Percentiles rank a stretch among this genome's conserved stretches.
These are phyloP conservation scores for Caenorhabditis zanzibari DNA, from an alignment of 2,888 invertebrate genomes.

Conservation along the genomic window DNA sequence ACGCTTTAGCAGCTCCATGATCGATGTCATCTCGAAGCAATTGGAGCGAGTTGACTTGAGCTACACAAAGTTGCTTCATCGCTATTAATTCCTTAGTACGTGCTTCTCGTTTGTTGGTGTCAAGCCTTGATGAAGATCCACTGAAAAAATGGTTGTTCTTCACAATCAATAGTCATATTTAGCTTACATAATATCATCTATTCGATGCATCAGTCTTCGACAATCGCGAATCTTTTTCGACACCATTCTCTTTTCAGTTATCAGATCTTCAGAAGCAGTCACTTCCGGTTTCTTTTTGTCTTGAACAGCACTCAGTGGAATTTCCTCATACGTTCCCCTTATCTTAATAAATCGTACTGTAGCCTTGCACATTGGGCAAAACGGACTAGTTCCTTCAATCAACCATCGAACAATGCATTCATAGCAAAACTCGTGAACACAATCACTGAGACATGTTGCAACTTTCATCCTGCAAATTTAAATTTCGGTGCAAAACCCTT, in stretches of 20 bases:
- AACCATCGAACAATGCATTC: conserved; percentile 65
- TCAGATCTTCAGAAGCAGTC: conserved; percentile 29
- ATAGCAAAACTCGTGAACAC: conserved; percentile 66
- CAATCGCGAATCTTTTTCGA: conserved; percentile 43
- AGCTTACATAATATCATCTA: conserved; percentile 45
- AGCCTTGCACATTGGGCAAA: conserved; percentile 64
- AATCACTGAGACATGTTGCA: conserved; percentile 49
- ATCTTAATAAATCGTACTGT: conserved; percentile 24
- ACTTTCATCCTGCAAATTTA: conserved; percentile 49
- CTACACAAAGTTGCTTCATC: conserved; percentile 28
- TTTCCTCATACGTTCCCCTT: conserved; percentile 11
- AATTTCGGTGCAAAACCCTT: not conserved
- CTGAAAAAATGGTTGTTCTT: conserved; percentile 2
- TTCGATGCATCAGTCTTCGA: conserved; percentile 35
- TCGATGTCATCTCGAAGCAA: conserved; percentile 59
- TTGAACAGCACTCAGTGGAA: conserved; percentile 5
- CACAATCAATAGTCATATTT: not conserved
- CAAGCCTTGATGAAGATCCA: not conserved
- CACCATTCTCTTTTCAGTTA: conserved; percentile 42
- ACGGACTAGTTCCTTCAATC: conserved; percentile 26
- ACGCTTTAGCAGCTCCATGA: conserved; percentile 46
- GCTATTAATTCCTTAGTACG: conserved; percentile 13
- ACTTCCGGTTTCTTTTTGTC: conserved; percentile 20
- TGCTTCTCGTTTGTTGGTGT: not conserved
- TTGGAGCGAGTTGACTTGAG: conserved; percentile 56